Percentiles rank a stretch among this genome's conserved stretches.
Evolutionary conservation across 2,113 vertebrate species (phyloP).

Genomic region (Oncorhynchus kisutch): DNA sequence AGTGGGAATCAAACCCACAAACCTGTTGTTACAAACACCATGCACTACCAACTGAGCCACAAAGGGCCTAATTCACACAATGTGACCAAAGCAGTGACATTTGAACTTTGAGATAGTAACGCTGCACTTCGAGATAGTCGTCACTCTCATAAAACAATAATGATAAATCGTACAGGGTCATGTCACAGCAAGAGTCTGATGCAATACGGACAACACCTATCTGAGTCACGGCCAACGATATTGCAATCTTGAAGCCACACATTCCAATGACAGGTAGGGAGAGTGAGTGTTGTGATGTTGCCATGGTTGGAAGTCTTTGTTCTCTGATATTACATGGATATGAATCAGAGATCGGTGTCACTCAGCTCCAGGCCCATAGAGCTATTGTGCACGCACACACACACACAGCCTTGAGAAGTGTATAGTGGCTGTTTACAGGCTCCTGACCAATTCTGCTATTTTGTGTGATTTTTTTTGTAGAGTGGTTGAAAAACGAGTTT

Average conservation of each 20-base stretch:
- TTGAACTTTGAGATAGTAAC: not conserved
- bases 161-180: not conserved
- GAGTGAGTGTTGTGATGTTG: slow-evolving; percentile 10
- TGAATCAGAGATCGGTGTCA: slow-evolving; percentile 10
- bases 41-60: no score
- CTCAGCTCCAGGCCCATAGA: not conserved
- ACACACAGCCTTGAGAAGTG: no score
- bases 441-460: no score
- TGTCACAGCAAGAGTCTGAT: slow-evolving; percentile 26
- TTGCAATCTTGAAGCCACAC: slow-evolving; percentile 13
- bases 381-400: no score
- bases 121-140: not conserved
- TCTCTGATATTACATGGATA: slow-evolving; percentile 16
- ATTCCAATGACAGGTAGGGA: slow-evolving; percentile 19
- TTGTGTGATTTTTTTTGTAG: no score
- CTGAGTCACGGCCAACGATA: slow-evolving; percentile 36
- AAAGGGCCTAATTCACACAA: no score
- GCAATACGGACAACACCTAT: slow-evolving; percentile 17
- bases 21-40: no score
- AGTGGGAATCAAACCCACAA: no score
- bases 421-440: no score
- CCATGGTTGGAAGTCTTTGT: slow-evolving; percentile 21
- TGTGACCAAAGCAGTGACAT: not conserved
- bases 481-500: no score
- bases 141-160: not conserved